Evolutionary conservation across 2,797 vertebrate species (phyloP).

Genomic region (Crypturellus tataupa): DNA sequence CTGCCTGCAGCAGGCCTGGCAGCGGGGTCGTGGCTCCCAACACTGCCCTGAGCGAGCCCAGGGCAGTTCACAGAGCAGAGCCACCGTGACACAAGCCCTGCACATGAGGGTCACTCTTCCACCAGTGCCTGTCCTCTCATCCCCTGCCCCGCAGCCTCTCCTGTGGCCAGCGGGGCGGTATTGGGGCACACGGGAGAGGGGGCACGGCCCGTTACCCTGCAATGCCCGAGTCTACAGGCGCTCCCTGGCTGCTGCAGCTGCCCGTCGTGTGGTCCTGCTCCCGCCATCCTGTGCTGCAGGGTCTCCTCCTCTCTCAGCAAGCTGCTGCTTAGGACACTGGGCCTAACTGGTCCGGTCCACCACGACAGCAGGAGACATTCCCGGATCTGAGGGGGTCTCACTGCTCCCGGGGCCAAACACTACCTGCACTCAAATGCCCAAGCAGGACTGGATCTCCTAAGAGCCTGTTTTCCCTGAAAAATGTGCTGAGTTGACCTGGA

Average conservation of each 20-base stretch:
- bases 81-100: background rate
- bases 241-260: background rate
- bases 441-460: no score
- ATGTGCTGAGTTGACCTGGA: background rate
- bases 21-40: background rate
- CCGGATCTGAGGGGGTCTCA: rapidly evolving
- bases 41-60: background rate
- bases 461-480: background rate
- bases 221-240: background rate
- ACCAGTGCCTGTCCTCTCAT: background rate
- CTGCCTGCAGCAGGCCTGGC: background rate
- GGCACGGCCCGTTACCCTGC: background rate
- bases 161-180: background rate
- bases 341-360: background rate
- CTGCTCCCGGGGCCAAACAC: background rate
- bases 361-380: rapidly evolving
- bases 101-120: background rate
- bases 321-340: background rate
- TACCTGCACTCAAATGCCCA: background rate
- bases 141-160: no score
- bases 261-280: background rate
- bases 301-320: background rate
- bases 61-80: background rate
- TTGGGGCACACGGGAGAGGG: background rate
- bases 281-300: rapidly evolving